These are phyloP conservation scores for Rhynchomys soricoides DNA, from an alignment of 2,113 vertebrate genomes.

Conservation along the genomic window DNA sequence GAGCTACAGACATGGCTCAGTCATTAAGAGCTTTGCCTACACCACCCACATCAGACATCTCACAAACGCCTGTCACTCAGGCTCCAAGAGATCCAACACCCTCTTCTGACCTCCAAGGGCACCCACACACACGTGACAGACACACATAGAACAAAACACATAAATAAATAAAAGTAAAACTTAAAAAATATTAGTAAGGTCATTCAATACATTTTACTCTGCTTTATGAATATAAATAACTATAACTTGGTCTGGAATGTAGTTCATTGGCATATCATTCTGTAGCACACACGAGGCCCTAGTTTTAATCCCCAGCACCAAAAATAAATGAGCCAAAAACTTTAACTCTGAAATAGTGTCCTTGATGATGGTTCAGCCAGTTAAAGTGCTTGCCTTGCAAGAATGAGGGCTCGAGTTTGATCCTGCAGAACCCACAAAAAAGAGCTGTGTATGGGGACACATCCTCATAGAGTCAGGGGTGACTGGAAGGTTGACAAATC, in stretches of 20 bases:
- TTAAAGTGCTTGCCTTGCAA: background rate
- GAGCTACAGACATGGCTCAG: background rate
- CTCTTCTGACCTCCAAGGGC: background rate
- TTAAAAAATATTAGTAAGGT: background rate
- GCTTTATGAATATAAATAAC: background rate
- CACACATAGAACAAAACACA: background rate
- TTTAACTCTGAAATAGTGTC: background rate
- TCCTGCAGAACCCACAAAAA: background rate
- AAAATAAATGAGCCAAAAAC: background rate
- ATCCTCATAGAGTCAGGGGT: background rate
- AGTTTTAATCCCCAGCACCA: background rate
- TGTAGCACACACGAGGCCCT: background rate
- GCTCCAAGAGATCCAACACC: background rate
- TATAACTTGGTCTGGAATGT: background rate
- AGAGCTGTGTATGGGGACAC: background rate
- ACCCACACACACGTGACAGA: background rate
- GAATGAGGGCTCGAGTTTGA: background rate
- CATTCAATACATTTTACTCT: background rate
- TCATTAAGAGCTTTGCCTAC: background rate
- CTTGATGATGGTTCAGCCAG: background rate
- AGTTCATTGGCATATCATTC: background rate
- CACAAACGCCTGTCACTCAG: background rate
- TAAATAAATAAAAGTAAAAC: background rate
- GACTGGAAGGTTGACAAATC: background rate
- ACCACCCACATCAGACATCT: background rate